Percentiles rank a stretch among this genome's conserved stretches.
Evolutionary conservation across 2,888 invertebrate species (phyloP).

Genomic region (Dryobota labecula): DNA sequence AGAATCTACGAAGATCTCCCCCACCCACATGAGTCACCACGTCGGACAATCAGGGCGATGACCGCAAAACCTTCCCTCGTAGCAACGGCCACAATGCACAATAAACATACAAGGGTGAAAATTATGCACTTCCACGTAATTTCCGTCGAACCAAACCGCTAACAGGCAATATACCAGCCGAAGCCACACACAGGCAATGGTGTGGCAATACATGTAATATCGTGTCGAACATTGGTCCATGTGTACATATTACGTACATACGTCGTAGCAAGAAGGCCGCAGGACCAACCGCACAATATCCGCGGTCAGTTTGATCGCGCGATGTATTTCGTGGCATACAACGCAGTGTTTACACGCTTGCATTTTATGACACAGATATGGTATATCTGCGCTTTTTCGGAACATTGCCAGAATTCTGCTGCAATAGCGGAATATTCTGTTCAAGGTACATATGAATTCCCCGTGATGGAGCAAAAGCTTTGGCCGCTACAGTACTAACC

Average conservation of each 20-base stretch:
- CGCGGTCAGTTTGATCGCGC: slow-evolving; percentile 45
- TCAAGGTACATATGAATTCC: neutral
- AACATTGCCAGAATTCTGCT: slow-evolving; percentile 35
- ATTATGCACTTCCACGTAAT: slow-evolving; percentile 57
- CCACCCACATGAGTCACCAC: slow-evolving; percentile 17
- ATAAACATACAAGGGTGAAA: slow-evolving; percentile 40
- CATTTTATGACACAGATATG: slow-evolving; percentile 25
- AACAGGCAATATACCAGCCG: slow-evolving; percentile 49
- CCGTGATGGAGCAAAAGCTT: neutral
- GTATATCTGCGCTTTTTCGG: slow-evolving; percentile 17
- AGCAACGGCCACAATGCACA: slow-evolving; percentile 31
- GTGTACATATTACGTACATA: neutral
- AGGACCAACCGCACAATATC: slow-evolving; percentile 41
- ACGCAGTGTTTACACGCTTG: slow-evolving; percentile 14
- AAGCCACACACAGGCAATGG: slow-evolving; percentile 38
- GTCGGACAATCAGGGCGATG: slow-evolving; percentile 34
- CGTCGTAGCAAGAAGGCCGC: slow-evolving; percentile 41
- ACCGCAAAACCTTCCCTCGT: slow-evolving; percentile 40
- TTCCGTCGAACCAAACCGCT: slow-evolving; percentile 49
- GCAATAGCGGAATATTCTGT: neutral
- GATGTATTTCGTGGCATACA: slow-evolving; percentile 43
- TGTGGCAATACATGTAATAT: slow-evolving; percentile 36
- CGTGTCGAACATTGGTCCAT: slow-evolving; percentile 32
- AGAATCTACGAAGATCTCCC: neutral
- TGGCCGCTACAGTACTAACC: neutral